Evolutionary conservation across 2,888 invertebrate genomes (phyloP).

Genomic region (Laothoe populi): DNA sequence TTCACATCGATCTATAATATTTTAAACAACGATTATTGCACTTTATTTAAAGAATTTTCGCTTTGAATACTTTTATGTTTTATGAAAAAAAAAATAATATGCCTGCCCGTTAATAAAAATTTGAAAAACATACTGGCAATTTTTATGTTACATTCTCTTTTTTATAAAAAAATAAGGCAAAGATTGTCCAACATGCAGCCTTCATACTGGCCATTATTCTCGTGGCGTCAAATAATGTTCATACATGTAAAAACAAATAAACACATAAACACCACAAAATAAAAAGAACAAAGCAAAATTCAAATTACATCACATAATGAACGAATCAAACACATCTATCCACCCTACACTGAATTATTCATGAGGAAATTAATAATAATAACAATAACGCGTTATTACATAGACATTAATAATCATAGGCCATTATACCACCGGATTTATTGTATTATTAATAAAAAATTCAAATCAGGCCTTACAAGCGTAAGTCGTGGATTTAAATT

Average conservation of each 20-base stretch:
- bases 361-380: conserved; percentile 78
- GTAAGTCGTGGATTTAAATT: conserved; percentile 69
- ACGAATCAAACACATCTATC: conserved; percentile 31
- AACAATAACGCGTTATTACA: conserved; percentile 63
- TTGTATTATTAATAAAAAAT: conserved; percentile 80
- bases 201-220: not conserved
- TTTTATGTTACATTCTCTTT: too few relatives aligned
- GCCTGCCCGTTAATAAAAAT: too few relatives aligned
- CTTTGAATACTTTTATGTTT: too few relatives aligned
- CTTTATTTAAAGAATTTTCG: too few relatives aligned
- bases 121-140: not conserved
- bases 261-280: not conserved
- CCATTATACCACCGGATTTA: conserved; percentile 55
- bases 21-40: too few relatives aligned
- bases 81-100: not conserved
- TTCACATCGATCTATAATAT: too few relatives aligned
- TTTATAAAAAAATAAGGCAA: too few relatives aligned
- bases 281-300: conserved; percentile 14
- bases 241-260: not conserved
- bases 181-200: too few relatives aligned
- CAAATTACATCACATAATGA: conserved; percentile 26
- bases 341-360: conserved; percentile 70
- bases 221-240: not conserved
- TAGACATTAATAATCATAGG: conserved; percentile 57
- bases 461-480: conserved; percentile 74